phyloP scores from a whole-genome alignment of 2,888 invertebrate genomes.

The Blastobasis lacticolella region DNA sequence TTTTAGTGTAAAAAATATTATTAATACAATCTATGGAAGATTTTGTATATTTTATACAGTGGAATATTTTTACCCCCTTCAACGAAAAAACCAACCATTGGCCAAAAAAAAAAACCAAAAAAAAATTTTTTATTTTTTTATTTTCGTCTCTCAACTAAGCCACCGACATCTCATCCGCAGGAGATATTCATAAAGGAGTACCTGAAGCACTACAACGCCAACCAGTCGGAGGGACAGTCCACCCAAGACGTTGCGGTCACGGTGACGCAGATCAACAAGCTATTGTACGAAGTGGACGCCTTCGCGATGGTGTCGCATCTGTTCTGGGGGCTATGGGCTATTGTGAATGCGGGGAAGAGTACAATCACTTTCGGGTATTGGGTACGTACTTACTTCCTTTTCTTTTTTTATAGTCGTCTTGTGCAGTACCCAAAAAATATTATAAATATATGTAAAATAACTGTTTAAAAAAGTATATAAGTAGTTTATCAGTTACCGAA shows the following conservation, averaged over 20 bases:
- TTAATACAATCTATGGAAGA: no score
- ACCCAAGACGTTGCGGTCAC: conserved; percentile 67
- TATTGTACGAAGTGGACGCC: conserved; percentile 85
- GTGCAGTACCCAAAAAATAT: no score
- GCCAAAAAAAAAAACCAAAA: no score
- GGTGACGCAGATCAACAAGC: conserved; percentile 38
- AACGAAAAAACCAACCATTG: no score
- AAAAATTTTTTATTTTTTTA: neutral
- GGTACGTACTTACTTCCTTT: conserved; percentile 83
- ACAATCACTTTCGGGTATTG: conserved; percentile 96
- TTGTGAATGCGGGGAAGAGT: conserved; percentile 89
- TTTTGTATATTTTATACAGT: no score
- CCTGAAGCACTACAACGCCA: conserved; percentile 43
- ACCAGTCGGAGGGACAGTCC: conserved; percentile 26
- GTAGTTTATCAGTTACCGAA: no score
- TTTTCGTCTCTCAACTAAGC: neutral
- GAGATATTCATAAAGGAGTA: conserved; percentile 76
- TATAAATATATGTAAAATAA: no score
- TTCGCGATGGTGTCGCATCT: conserved; percentile 93
- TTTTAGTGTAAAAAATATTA: neutral
- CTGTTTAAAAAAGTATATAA: no score
- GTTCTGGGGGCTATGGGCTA: conserved; percentile 95
- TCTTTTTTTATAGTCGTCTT: no score
- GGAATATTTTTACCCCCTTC: no score
- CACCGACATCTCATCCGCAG: conserved; percentile 32